A percentile compares a stretch with the other conserved stretches of the same genome.
These are phyloP conservation scores for Gnatocerus cornutus DNA, from an alignment of 2,888 invertebrate species.

Conservation along the genomic window DNA sequence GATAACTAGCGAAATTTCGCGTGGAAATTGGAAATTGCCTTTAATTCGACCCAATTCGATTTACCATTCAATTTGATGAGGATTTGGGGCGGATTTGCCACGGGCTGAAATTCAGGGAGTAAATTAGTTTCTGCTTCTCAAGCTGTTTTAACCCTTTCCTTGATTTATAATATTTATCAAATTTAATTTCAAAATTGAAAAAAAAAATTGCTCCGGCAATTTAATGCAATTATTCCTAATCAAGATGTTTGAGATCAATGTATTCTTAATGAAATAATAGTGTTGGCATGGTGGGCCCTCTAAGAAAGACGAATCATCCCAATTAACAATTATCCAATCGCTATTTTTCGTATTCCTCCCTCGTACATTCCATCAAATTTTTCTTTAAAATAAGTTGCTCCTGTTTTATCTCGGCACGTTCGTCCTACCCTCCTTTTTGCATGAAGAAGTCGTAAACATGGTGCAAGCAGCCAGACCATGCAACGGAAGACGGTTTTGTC, in stretches of 20 bases:
- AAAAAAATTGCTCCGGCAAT: conserved; percentile 15
- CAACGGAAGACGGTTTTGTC: conserved; percentile 18
- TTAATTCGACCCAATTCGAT: conserved; percentile 65
- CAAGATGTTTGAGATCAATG: conserved; percentile 35
- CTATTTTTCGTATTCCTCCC: not conserved
- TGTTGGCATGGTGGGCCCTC: conserved; percentile 11
- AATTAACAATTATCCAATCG: conserved; percentile 5
- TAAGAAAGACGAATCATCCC: conserved; percentile 33
- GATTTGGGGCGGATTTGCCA: conserved; percentile 37
- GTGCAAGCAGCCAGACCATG: not conserved
- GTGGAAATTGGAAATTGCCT: conserved; percentile 62
- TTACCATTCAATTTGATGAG: conserved; percentile 49
- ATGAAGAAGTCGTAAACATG: conserved; percentile 18
- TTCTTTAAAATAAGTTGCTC: not conserved
- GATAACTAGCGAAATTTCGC: conserved; percentile 54
- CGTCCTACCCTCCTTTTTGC: conserved; percentile 14
- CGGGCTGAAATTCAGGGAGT: conserved; percentile 24
- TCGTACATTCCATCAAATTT: no score
- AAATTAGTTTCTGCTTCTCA: conserved; percentile 24
- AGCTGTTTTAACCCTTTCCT: not conserved
- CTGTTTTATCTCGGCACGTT: conserved; percentile 22
- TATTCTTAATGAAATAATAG: conserved; percentile 43
- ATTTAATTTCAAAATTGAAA: no score
- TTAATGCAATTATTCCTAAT: conserved; percentile 34
- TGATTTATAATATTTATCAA: not conserved